Percentiles rank a stretch among this genome's conserved stretches.
phyloP scores from a whole-genome alignment of 2,888 invertebrate species.

The Drosophila bunnanda region DNA sequence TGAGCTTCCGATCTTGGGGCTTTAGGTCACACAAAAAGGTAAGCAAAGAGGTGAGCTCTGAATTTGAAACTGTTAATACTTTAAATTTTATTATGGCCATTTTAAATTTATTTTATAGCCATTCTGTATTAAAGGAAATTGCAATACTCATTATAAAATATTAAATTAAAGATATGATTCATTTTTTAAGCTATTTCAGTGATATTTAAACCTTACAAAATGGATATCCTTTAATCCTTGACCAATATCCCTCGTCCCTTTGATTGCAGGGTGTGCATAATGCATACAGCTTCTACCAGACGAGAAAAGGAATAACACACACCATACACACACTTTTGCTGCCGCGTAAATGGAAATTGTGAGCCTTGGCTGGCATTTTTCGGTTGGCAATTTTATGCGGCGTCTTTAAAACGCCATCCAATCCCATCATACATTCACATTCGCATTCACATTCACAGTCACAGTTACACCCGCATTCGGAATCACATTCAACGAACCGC shows the following conservation, averaged over 20 bases:
- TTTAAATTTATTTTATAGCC: too few species aligned
- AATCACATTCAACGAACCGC: conserved; percentile 31
- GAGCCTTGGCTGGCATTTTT: conserved; percentile 47
- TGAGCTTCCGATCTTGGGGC: not conserved
- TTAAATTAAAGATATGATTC: not conserved
- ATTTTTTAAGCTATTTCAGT: not conserved
- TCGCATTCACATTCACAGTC: conserved; percentile 15
- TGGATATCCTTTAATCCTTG: too few species aligned
- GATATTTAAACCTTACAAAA: fast-evolving
- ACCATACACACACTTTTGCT: not conserved
- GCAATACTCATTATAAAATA: too few species aligned
- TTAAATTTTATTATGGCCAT: not conserved
- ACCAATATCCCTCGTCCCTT: conserved; percentile 3
- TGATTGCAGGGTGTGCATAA: conserved; percentile 35
- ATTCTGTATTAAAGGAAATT: too few species aligned
- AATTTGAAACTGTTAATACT: not conserved
- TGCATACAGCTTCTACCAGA: conserved; percentile 33
- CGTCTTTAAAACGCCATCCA: conserved; percentile 50
- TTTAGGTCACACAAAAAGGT: not conserved
- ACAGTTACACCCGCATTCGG: conserved; percentile 34
- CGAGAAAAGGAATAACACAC: conserved; percentile 41
- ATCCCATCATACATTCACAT: conserved; percentile 41
- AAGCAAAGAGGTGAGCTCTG: not conserved
- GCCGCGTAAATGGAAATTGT: conserved; percentile 41
- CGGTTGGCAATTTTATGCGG: conserved; percentile 42